Conservation (phyloP, 2,797 vertebrate genomes). For the Silurus aristotelis region DNA sequence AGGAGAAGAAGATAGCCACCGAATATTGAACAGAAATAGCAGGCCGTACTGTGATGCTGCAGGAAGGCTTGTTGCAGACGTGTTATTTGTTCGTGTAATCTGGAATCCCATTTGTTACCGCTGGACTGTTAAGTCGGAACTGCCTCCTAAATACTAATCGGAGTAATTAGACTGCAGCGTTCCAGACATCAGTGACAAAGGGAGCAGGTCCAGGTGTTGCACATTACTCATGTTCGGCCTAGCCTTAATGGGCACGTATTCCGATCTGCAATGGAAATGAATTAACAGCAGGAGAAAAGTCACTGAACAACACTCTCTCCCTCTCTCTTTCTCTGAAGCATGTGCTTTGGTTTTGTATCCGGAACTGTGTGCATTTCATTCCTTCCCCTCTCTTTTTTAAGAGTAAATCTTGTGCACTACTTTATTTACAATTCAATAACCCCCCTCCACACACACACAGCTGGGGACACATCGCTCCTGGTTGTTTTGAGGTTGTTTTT, state of each 20-base stretch:
- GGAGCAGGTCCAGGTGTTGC: slow-evolving; percentile 77
- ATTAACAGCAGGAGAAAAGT: slow-evolving; percentile 70
- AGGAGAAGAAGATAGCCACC: background rate
- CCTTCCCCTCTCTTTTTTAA: background rate
- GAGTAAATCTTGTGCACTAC: slow-evolving; percentile 41
- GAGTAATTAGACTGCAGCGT: slow-evolving; percentile 77
- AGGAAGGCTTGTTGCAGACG: slow-evolving; percentile 46
- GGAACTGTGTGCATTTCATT: background rate
- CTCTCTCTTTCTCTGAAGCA: background rate
- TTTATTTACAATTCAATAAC: slow-evolving; percentile 61
- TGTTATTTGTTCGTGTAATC: slow-evolving; percentile 55
- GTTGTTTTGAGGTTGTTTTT: slow-evolving; percentile 35
- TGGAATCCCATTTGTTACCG: slow-evolving; percentile 56
- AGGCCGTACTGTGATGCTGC: slow-evolving; percentile 23
- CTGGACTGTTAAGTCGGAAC: slow-evolving; percentile 68
- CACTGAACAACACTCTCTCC: background rate
- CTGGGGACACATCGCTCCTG: slow-evolving; percentile 52
- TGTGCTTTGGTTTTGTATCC: background rate
- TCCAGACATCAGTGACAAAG: slow-evolving; percentile 67
- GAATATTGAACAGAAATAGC: background rate
- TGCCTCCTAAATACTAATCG: slow-evolving; percentile 81
- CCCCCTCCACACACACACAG: slow-evolving; percentile 18
- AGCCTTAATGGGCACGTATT: slow-evolving; percentile 54
- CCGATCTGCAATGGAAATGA: slow-evolving; percentile 73
- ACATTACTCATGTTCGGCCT: slow-evolving; percentile 75